Evolutionary conservation across 53 echinoderm and acorn worm species (phyloP), one percentile per base, ranked within the genome.

Genomic region (Apostichopus leukothele): DNA sequence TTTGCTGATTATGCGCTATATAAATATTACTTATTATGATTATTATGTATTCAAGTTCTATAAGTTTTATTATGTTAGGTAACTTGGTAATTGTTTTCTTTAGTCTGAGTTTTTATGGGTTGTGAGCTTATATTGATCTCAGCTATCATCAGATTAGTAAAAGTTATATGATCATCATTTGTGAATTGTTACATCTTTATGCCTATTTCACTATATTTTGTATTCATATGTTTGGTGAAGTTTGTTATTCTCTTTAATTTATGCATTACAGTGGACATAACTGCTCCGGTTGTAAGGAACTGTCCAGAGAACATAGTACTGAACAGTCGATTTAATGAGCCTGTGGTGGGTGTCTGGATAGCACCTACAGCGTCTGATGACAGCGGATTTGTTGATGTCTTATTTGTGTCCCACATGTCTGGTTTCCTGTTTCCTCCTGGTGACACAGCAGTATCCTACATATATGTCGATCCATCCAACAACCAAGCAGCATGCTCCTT

Each of bases 281-380:
- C 86, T 71, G 61, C 76, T 1, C 93, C 93, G 0, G 67, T 81
- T 26, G 81, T 93, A 39, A 60, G 10, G 16, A 67, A 52, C 76
- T 93, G 93, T 75, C 93, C 93, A 60, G 25, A 86, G 14, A 60
- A 86, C 51, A 89, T 91, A 21, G 74, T 73, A 6, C 86, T 59
- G 76, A 86, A 77, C 39, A 80, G 86, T 16, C 14, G 52, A 7
- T 52, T 55, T 76, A 23, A 66, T 78, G 60, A 81, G 18, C 90
- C 76, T 23, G 86, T 55, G 27, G 6, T 76, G 5, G 89, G 76
- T 14, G 76, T 60, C 39, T 93, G 93, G 93, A 75, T 18, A 6
- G 63, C 89, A 39, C 93, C 93, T 5, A 86, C 86, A 19, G 93
- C 89, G 67, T 86, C 90, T 11, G 93, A 93, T 75, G 89, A 90